Percentiles rank a stretch among this genome's conserved stretches.
phyloP scores from a whole-genome alignment of 1,140 invertebrate genomes.

The Stegodyphus mimosarum region DNA sequence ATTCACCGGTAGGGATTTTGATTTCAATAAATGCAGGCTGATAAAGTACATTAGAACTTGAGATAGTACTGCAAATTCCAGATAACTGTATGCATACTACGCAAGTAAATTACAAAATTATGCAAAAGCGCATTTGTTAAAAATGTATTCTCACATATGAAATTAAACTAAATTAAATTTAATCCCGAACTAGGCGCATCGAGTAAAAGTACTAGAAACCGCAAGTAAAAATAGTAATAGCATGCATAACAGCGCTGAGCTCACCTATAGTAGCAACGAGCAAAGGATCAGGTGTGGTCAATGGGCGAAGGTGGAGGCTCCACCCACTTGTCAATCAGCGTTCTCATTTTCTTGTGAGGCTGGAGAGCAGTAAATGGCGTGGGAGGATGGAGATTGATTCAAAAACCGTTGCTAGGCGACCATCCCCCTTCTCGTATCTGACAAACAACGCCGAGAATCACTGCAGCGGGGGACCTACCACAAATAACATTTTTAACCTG shows the following conservation, averaged over 20 bases:
- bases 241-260: neutral
- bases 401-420: constrained; percentile 53
- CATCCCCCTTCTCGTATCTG: constrained; percentile 26
- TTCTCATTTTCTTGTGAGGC: constrained; percentile 52
- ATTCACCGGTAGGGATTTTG: too few species aligned
- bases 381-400: constrained; percentile 57
- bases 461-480: constrained; percentile 8
- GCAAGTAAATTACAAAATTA: too few species aligned
- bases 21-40: too few species aligned
- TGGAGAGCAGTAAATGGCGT: constrained; percentile 51
- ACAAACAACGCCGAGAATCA: constrained; percentile 49
- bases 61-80: too few species aligned
- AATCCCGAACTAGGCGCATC: neutral
- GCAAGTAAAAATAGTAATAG: neutral
- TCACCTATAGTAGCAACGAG: constrained; percentile 25
- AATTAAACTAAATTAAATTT: neutral
- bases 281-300: constrained; percentile 46
- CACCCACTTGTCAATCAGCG: constrained; percentile 48
- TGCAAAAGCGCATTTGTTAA: too few species aligned
- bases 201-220: neutral
- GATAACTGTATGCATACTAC: too few species aligned
- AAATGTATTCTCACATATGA: neutral
- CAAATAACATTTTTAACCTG: neutral
- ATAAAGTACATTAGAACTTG: too few species aligned
- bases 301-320: constrained; percentile 25